Base-by-base conservation (phyloP, 2,113 vertebrate species). In the Marmota monax region DNA sequence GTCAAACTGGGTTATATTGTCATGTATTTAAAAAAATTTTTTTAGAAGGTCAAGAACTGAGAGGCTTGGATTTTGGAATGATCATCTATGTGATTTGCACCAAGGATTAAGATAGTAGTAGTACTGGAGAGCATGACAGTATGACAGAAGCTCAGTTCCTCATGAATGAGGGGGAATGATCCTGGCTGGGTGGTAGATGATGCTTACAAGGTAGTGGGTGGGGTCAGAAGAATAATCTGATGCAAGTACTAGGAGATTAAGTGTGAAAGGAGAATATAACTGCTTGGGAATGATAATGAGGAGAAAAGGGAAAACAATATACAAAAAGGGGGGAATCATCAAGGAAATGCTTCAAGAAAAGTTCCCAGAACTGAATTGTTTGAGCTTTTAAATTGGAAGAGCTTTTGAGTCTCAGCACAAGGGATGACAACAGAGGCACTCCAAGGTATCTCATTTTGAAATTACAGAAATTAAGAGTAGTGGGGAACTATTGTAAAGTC, bases 391-490 rank as follows among this genome's bases (percentile, higher is more conserved):
- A 14, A 34, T 32, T 77, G 11, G 22, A 92, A 76, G 9, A 65
- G 20, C 32, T 12, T 3, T 39, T 42, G n/a, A 93, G 12, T 65
- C 16, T 32, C 23, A 96, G 56, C 25, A 65, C 70, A 56, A 32
- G 58, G 63, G 29, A 25, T 80, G 42, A n/a, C n/a, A 45, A 9
- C 22, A 78, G 74, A 82, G 8, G 42, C 48, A 67, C 17, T 69
- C 6, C 63, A 93, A 90, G 63, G 9, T 29, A 32, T 91, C 23
- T 95, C 48, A 88, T 93, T 90, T 95, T 76, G 78, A 80, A 89
- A 85, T 53, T 93, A 69, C n/a, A 95, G 51, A 92, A 63, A 88
- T 48, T 39, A 53, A n/a, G 20, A 42, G 58, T 27, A 84, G 34
- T 73, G 74, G 39, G 56, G 63, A 74, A 72, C 37, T 37, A 56